Conservation (phyloP, 2,797 vertebrate species). For the Chloroceryle inda region DNA sequence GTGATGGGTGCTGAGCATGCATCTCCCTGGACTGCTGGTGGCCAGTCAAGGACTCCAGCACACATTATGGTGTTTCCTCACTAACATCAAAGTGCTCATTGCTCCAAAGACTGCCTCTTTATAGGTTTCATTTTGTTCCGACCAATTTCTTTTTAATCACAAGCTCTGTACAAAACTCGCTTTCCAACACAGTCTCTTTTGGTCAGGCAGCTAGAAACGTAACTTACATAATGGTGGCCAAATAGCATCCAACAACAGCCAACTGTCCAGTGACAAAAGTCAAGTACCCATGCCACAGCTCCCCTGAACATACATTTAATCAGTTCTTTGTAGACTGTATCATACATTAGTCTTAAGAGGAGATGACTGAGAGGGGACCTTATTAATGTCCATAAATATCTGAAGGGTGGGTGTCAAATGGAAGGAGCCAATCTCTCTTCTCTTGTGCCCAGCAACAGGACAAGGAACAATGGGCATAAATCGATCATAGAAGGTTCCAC, state of each 20-base stretch:
- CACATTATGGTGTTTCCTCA: accelerated
- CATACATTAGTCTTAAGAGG: neutral
- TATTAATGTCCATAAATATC: too few relatives aligned
- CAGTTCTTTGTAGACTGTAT: neutral
- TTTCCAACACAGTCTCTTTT: neutral
- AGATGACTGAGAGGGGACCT: too few relatives aligned
- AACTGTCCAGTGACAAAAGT: neutral
- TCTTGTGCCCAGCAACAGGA: too few relatives aligned
- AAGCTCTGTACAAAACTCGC: neutral
- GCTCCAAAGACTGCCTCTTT: neutral
- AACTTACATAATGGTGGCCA: neutral
- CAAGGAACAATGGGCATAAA: too few relatives aligned
- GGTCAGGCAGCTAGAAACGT: neutral
- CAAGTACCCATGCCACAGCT: neutral
- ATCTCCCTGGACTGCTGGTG: neutral
- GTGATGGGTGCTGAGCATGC: neutral
- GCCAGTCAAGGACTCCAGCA: neutral
- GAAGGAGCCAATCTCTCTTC: too few relatives aligned
- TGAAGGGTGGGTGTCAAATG: neutral
- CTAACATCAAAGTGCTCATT: neutral
- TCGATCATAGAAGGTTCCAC: too few relatives aligned
- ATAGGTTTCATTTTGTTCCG: neutral
- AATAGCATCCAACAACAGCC: neutral
- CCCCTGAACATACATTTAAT: neutral
- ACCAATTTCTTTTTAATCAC: neutral